Evolutionary conservation across 2,113 vertebrate species (phyloP), one percentile per base, ranked within the genome.

Genomic region (Aix galericulata): DNA sequence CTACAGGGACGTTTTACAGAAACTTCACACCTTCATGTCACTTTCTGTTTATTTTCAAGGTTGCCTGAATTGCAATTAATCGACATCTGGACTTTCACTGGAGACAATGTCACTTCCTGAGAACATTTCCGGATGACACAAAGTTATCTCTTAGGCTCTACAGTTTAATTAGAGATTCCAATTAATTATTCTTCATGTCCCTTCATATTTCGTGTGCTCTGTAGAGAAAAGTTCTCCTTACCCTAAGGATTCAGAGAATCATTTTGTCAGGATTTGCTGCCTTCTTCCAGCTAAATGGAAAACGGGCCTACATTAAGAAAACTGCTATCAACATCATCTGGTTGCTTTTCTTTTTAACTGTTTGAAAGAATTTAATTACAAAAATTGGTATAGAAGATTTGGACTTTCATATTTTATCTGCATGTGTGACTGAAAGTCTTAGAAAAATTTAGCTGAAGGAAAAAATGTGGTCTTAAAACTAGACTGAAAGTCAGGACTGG

Each of bases 11-110:
- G 52, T 92, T 94, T 94, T 83, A 63, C 38, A 95, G 73, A 91
- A 96, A 68, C 53, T 92, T 96, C 80, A 92, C 78, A 95, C 52
- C 91, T 94, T 74, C 22, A 8, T 69, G 93, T 95, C 84, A 93
- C 46, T 96, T 96, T 97, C 68, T 94, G 63, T 90, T 97, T 87
- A 75, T 52, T 92, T 90, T 94, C 81, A 95, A 95, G 82, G 68
- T 66, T 91, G 91, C 82, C 73, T 88, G 87, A 91, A 85, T 91
- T 92, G 80, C 55, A 96, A 85, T 92, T 95, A 88, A 94, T 96
- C 2, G 29, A 91, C 80, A 95, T 96, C 94, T 95, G 89, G 86
- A 93, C 66, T 86, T 88, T 90, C 69, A 34, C 93, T 91, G 94
- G 78, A 95, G 82, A 94, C 68, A 62, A 59, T 96, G 91, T 91